Conservation (phyloP, 2,888 invertebrate species). For the Epistrophe grossulariae region DNA sequence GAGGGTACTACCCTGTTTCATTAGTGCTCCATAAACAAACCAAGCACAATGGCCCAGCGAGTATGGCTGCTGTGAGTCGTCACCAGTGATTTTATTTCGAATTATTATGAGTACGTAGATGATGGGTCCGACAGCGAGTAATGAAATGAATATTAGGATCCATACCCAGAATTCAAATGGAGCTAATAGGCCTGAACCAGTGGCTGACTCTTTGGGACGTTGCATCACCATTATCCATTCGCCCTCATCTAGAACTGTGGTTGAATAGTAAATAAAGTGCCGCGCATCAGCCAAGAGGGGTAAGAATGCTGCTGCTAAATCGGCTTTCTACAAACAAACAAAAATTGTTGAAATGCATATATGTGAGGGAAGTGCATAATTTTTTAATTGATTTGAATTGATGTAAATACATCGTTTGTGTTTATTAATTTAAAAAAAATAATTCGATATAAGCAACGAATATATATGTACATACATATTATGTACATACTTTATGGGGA, state of each 20-base stretch:
- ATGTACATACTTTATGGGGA: too few relatives aligned
- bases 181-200: slow-evolving; percentile 92
- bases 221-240: slow-evolving; percentile 92
- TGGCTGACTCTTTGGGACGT: slow-evolving; percentile 91
- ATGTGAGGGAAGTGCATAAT: too few relatives aligned
- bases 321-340: slow-evolving; percentile 86
- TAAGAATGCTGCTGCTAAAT: slow-evolving; percentile 91
- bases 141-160: slow-evolving; percentile 89
- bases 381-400: not conserved
- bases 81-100: slow-evolving; percentile 87
- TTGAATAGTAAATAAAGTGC: slow-evolving; percentile 85
- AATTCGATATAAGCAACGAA: too few relatives aligned
- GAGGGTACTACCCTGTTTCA: slow-evolving; percentile 93
- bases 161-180: slow-evolving; percentile 91
- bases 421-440: too few relatives aligned
- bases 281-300: slow-evolving; percentile 87
- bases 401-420: not conserved
- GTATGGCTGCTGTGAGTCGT: slow-evolving; percentile 86
- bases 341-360: slow-evolving; percentile 13
- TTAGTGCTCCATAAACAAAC: slow-evolving; percentile 93
- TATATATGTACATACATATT: too few relatives aligned
- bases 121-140: slow-evolving; percentile 90
- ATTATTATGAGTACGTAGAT: slow-evolving; percentile 89
- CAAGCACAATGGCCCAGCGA: slow-evolving; percentile 90
- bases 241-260: slow-evolving; percentile 89